Evolutionary conservation across 2,797 vertebrate genomes (phyloP), one percentile per base, ranked within the genome.

Genomic region (Rhyacichthys aspro): DNA sequence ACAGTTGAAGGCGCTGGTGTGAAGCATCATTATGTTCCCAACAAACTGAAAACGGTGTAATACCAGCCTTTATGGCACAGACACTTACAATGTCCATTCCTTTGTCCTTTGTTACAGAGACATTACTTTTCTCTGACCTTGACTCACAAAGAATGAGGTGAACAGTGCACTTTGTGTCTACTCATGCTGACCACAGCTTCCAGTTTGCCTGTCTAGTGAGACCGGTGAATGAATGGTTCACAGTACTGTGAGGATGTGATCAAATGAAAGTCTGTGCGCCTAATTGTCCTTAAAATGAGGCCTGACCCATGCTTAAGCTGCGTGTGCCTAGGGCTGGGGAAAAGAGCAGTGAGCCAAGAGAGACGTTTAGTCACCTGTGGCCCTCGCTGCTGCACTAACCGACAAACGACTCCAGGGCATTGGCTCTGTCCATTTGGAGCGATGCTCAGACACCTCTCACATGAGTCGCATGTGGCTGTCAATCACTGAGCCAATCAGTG

Each of bases 231-330:
- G 49, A 73, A 39, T 38, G 60, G 28, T 23, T 19, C 34, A 59
- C 19, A 44, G 46, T 33, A 43, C 43, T 64, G 33, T 69, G 37
- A 76, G 2, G 62, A 56, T 45, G 57, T 56, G 66, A 69, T 67
- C 50, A 74, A 76, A 76, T 72, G 50, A 18, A 67, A 55, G 41
- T 57, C 55, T 67, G 74, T 56, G 70, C 45, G 63, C 55, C 69
- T 78, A 79, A 86, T 79, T 69, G 76, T 72, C 79, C 72, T 65
- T 70, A 76, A 85, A 83, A 85, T 76, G 59, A 72, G 50, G 58
- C 58, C 16, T 70, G 61, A 84, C 67, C 76, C 63, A 61, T 47
- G 71, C 58, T 72, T 64, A 7, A 43, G 65, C 45, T 74, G 68
- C 67, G 84, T 78, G 67, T 81, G 75, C 67, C 76, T 46, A 0